A percentile compares a stretch with the other conserved stretches of the same genome.
Evolutionary conservation across 1,140 invertebrate genomes (phyloP).

Genomic region (Bombus consobrinus): DNA sequence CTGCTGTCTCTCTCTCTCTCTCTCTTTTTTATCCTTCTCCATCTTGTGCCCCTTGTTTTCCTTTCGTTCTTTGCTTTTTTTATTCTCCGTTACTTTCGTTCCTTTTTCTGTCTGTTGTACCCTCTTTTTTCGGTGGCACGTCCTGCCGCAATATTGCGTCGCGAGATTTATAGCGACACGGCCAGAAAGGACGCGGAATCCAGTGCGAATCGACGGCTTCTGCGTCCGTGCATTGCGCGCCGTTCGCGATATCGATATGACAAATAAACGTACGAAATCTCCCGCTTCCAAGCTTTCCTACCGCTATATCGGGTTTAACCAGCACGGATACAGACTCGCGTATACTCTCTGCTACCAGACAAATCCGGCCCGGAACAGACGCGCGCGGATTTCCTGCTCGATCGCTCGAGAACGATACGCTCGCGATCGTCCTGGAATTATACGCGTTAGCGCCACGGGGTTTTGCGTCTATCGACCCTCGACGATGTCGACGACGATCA

Average conservation of each 20-base stretch:
- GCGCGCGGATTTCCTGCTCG: slow-evolving; percentile 43
- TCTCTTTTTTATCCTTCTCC: background rate
- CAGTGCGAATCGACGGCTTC: slow-evolving; percentile 31
- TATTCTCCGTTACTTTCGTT: background rate
- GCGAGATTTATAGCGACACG: slow-evolving; percentile 45
- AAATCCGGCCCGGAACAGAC: slow-evolving; percentile 35
- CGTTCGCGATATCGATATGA: slow-evolving; percentile 60
- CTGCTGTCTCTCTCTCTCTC: background rate
- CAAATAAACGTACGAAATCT: slow-evolving; percentile 68
- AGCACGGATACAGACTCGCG: background rate
- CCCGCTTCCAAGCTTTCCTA: slow-evolving; percentile 60
- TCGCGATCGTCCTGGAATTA: background rate
- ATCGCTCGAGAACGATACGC: slow-evolving; percentile 25
- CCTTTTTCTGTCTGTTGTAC: background rate
- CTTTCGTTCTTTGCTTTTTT: background rate
- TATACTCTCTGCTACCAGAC: background rate
- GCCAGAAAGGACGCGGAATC: slow-evolving; percentile 1
- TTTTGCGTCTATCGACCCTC: slow-evolving; percentile 12
- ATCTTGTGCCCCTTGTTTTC: background rate
- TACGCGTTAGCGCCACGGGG: background rate
- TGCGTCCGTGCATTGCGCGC: slow-evolving; percentile 22
- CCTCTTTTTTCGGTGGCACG: background rate
- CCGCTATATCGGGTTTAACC: slow-evolving; percentile 60
- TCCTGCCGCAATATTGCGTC: slow-evolving; percentile 46
- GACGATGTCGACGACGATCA: background rate